Evolutionary conservation across 2,113 vertebrate species (phyloP).

Genomic region (Myocastor coypus): DNA sequence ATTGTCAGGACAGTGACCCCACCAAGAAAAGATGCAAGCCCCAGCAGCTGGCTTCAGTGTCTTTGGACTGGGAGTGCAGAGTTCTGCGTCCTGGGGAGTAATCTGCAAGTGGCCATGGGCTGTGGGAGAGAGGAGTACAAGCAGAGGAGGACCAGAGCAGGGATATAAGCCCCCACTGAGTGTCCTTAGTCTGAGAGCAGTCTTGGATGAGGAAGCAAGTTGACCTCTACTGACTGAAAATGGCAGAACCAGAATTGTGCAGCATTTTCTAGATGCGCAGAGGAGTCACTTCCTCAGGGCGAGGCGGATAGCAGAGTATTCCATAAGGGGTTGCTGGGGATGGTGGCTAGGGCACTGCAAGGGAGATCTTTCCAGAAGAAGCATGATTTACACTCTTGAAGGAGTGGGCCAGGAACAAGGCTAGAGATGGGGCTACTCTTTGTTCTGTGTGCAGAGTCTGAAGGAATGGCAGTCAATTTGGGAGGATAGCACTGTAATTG

Average conservation of each 20-base stretch:
- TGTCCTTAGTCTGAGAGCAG: background rate
- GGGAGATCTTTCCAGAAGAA: background rate
- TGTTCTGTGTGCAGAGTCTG: background rate
- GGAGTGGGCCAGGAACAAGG: background rate
- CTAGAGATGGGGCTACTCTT: background rate
- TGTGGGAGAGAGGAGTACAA: background rate
- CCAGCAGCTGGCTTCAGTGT: background rate
- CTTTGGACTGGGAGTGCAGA: background rate
- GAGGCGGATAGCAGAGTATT: no score
- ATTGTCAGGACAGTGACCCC: background rate
- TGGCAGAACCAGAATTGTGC: background rate
- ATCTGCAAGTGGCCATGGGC: background rate
- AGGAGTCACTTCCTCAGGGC: background rate
- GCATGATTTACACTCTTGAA: background rate
- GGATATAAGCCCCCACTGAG: background rate
- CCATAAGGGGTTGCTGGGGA: background rate
- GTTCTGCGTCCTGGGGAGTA: background rate
- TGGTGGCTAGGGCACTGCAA: no score
- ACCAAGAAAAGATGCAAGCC: background rate
- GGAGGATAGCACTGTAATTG: background rate
- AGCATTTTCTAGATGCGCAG: background rate
- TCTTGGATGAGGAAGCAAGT: background rate
- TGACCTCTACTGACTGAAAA: background rate
- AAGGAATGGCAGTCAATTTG: background rate
- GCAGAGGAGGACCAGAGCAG: background rate